These are phyloP conservation scores for Syngnathus typhle DNA, from an alignment of 2,113 vertebrate genomes.

Conservation along the genomic window DNA sequence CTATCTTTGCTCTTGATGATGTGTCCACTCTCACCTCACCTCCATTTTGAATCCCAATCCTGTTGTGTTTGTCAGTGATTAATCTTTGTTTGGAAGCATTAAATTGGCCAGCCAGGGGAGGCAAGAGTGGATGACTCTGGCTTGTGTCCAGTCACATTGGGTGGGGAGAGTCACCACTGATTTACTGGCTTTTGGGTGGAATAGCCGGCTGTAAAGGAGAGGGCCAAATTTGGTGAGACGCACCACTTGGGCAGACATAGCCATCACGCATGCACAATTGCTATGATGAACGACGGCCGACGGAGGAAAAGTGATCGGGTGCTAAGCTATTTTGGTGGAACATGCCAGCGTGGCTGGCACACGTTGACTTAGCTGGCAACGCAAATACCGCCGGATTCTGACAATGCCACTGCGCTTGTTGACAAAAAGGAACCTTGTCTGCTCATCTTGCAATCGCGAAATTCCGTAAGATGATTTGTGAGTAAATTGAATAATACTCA, in stretches of 20 bases:
- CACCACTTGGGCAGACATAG: constrained; percentile 34
- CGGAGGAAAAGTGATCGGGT: constrained; percentile 40
- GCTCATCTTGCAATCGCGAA: constrained; percentile 15
- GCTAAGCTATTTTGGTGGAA: constrained; percentile 43
- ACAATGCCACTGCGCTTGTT: constrained; percentile 49
- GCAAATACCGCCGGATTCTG: constrained; percentile 57
- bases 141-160: constrained; percentile 55
- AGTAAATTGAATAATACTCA: not conserved
- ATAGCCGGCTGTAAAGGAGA: constrained; percentile 46
- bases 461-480: constrained; percentile 14
- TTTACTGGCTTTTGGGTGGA: constrained; percentile 51
- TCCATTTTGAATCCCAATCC: constrained; percentile 14
- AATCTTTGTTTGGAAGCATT: constrained; percentile 60
- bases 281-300: constrained; percentile 39
- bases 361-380: constrained; percentile 49
- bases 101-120: constrained; percentile 48
- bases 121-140: constrained; percentile 58
- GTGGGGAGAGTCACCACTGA: constrained; percentile 56
- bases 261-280: constrained; percentile 32
- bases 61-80: constrained; percentile 44
- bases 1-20: constrained; percentile 30
- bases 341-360: constrained; percentile 55
- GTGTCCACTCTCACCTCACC: constrained; percentile 27
- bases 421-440: constrained; percentile 53
- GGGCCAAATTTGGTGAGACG: constrained; percentile 54